Evolutionary conservation across 2,113 vertebrate genomes (phyloP).

Genomic region (Psilopsiagon aymara): DNA sequence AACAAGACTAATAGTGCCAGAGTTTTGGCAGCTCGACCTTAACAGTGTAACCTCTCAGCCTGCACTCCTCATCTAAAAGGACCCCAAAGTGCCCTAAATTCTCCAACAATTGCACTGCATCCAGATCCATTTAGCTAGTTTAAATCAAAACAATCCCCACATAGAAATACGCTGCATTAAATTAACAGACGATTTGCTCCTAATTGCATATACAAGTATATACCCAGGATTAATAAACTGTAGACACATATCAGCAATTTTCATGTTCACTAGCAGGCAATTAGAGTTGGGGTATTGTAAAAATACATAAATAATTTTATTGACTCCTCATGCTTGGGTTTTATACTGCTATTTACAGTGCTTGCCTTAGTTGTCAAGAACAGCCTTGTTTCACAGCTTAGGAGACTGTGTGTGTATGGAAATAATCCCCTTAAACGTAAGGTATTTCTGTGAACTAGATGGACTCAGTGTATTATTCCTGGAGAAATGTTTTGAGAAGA

Average conservation of each 20-base stretch:
- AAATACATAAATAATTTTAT: background rate
- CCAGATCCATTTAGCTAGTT: background rate
- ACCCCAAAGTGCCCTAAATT: conserved; percentile 43
- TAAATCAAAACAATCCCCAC: conserved; percentile 6
- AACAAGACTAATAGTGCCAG: background rate
- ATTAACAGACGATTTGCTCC: background rate
- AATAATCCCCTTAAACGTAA: background rate
- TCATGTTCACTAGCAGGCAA: background rate
- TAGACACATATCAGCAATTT: background rate
- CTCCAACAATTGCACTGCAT: background rate
- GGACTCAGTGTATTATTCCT: background rate
- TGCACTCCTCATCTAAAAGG: conserved; percentile 2
- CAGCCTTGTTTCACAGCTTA: background rate
- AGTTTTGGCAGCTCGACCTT: conserved; percentile 18
- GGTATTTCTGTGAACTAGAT: background rate
- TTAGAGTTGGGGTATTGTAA: background rate
- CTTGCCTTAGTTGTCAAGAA: background rate
- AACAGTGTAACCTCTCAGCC: conserved; percentile 21
- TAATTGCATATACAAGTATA: background rate
- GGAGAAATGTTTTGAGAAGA: background rate
- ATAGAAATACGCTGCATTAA: background rate
- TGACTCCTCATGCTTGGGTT: background rate
- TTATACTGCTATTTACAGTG: background rate
- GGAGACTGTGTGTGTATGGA: no score
- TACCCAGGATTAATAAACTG: background rate